Conservation (phyloP, 2,113 vertebrate species). For the Cranoglanis bouderius region DNA sequence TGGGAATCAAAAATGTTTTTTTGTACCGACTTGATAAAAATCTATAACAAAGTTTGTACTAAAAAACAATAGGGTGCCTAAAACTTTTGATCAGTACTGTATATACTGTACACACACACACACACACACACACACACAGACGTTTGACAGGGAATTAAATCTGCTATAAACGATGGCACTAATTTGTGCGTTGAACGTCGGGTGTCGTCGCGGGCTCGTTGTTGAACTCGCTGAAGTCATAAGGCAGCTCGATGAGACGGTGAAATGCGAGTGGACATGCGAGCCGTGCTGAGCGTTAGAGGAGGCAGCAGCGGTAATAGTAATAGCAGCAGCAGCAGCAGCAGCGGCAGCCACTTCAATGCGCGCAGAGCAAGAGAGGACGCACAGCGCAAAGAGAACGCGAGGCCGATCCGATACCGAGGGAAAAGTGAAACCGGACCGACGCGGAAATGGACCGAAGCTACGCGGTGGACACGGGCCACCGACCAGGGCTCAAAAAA, state of each 20-base stretch:
- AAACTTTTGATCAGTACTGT: too few relatives aligned
- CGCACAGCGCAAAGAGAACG: background rate
- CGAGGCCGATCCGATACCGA: conserved; percentile 40
- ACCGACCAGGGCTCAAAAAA: conserved; percentile 58
- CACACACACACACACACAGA: background rate
- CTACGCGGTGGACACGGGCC: conserved; percentile 57
- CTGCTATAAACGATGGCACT: background rate
- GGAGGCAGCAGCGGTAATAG: conserved; percentile 35
- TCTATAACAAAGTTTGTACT: too few relatives aligned
- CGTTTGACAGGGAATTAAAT: background rate
- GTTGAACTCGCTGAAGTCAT: background rate
- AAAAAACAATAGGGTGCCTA: too few relatives aligned
- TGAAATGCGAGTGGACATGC: conserved; percentile 11
- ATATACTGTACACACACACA: too few relatives aligned
- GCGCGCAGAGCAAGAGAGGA: conserved; percentile 5
- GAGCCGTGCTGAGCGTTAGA: conserved; percentile 2
- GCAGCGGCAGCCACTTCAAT: conserved; percentile 42
- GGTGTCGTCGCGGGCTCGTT: background rate
- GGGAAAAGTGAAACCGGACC: conserved; percentile 26
- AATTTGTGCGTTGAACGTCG: background rate
- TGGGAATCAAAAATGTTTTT: too few relatives aligned
- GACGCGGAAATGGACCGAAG: conserved; percentile 53
- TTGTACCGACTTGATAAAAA: too few relatives aligned
- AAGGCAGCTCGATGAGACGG: background rate
- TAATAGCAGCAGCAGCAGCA: conserved; percentile 36